Percentiles rank a stretch among this genome's conserved stretches.
Evolutionary conservation across 2,797 vertebrate species (phyloP).

Genomic region (Poliocrania exsul): DNA sequence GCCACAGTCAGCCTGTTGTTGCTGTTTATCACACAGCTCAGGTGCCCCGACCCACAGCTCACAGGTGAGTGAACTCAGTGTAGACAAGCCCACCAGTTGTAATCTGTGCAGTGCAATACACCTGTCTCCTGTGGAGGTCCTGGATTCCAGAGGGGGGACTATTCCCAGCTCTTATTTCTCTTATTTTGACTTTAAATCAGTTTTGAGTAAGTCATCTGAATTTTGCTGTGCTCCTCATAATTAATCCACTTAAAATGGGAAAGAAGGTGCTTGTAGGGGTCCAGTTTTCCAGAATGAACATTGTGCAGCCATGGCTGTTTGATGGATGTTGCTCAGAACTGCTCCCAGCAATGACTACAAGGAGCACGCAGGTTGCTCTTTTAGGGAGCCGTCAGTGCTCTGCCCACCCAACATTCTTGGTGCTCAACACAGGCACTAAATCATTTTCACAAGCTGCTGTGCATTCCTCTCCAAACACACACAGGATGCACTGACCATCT

Average conservation of each 20-base stretch:
- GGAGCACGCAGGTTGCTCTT: background rate
- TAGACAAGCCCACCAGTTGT: background rate
- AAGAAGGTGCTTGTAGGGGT: background rate
- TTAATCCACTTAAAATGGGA: background rate
- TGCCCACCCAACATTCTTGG: background rate
- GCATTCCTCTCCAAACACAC: background rate
- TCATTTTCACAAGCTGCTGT: background rate
- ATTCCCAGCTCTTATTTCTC: background rate
- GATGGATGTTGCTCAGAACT: background rate
- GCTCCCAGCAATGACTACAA: background rate
- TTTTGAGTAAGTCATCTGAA: background rate
- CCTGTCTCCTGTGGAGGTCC: background rate
- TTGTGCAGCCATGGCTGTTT: background rate
- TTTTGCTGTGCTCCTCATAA: background rate
- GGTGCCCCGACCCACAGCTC: background rate
- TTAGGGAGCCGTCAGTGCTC: background rate
- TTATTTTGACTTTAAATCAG: background rate
- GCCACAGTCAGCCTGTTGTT: rapidly evolving
- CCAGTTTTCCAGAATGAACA: background rate
- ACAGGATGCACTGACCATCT: background rate
- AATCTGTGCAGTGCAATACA: too few relatives aligned
- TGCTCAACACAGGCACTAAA: background rate
- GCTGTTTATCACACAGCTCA: background rate
- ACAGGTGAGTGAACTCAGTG: background rate
- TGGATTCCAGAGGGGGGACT: background rate